These are phyloP conservation scores for Pituophis catenifer DNA, from an alignment of 2,113 vertebrate species.

Conservation along the genomic window DNA sequence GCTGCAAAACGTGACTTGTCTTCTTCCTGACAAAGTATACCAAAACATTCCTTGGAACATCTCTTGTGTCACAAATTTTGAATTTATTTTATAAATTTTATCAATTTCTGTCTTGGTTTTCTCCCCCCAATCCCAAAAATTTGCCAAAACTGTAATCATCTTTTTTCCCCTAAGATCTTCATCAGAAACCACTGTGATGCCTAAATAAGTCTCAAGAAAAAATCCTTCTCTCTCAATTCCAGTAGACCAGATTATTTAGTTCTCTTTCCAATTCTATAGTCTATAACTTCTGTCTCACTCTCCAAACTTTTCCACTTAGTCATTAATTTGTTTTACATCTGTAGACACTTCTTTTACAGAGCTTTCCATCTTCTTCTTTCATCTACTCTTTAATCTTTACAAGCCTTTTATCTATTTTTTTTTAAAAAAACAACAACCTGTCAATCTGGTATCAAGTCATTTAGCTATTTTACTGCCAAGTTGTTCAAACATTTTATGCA, in stretches of 20 bases:
- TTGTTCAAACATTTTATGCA: neutral
- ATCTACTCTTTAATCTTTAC: neutral
- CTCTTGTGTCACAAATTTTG: neutral
- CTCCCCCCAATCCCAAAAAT: neutral
- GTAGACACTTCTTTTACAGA: neutral
- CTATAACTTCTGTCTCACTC: neutral
- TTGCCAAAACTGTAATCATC: neutral
- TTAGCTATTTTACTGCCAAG: neutral
- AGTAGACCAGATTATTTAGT: neutral
- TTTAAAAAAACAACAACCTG: neutral
- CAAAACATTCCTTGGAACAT: neutral
- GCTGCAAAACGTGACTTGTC: neutral
- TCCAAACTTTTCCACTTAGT: neutral
- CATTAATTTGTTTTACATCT: neutral
- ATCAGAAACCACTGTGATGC: neutral
- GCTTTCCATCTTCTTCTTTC: neutral
- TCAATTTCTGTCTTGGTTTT: neutral
- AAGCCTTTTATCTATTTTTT: neutral
- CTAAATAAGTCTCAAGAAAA: neutral
- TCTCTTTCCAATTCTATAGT: neutral
- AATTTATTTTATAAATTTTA: neutral
- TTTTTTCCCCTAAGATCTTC: neutral
- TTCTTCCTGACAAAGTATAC: neutral
- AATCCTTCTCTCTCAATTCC: neutral
- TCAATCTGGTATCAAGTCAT: neutral